Evolutionary conservation across 2,888 invertebrate genomes (phyloP).

Genomic region (Eurytoma californica): DNA sequence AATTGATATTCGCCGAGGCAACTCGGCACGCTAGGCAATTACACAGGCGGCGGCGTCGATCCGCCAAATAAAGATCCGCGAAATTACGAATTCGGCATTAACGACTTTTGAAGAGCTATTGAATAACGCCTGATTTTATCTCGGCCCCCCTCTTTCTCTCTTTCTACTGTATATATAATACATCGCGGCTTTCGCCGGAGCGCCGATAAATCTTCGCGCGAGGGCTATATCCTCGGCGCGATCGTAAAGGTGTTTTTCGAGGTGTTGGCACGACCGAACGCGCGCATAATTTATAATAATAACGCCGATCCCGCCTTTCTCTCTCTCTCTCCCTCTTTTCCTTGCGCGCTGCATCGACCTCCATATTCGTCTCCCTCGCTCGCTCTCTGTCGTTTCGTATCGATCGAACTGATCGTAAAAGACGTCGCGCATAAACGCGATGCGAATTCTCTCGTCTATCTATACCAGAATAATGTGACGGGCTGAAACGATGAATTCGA

Average conservation of each 20-base stretch:
- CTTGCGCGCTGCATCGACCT: not conserved
- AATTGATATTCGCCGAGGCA: conserved; percentile 39
- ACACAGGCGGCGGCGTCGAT: conserved; percentile 25
- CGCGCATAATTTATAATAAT: conserved; percentile 53
- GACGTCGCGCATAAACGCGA: conserved; percentile 4
- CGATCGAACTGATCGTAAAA: conserved; percentile 53
- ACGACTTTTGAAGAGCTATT: conserved; percentile 52
- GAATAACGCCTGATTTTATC: conserved; percentile 54
- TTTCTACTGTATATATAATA: not conserved
- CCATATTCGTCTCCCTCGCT: no score
- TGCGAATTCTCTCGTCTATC: not conserved
- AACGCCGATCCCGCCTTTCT: conserved; percentile 26
- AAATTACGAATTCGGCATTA: conserved; percentile 53
- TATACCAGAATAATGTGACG: conserved; percentile 5
- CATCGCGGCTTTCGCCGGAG: conserved; percentile 9
- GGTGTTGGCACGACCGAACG: conserved; percentile 48
- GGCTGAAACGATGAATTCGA: conserved; percentile 29
- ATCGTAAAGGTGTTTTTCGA: conserved; percentile 52
- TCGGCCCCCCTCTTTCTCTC: not conserved
- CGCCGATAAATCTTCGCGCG: conserved; percentile 40
- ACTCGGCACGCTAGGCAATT: conserved; percentile 10
- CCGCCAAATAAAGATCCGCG: conserved; percentile 48
- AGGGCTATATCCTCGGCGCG: not conserved
- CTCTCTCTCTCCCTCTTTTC: not conserved
- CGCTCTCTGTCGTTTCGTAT: conserved; percentile 40